These are phyloP conservation scores for Holocentrus rufus DNA, from an alignment of 2,797 vertebrate genomes.

Conservation along the genomic window DNA sequence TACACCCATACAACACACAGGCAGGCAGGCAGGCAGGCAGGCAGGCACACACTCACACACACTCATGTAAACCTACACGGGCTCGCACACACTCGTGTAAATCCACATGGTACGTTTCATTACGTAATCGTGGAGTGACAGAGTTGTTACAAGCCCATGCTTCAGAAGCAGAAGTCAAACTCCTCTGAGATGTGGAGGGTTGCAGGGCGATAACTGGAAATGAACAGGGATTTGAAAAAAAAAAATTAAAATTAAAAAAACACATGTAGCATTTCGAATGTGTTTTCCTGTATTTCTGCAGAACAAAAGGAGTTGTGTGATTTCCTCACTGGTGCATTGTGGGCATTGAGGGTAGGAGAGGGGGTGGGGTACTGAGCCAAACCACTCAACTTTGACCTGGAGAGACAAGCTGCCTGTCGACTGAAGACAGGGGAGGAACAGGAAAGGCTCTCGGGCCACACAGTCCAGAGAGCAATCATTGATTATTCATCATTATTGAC, in stretches of 20 bases:
- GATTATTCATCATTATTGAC: slow-evolving; percentile 63
- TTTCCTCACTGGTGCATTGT: slow-evolving; percentile 75
- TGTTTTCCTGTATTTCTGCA: slow-evolving; percentile 68
- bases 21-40: too few species aligned
- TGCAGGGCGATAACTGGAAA: slow-evolving; percentile 4
- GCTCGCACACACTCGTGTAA: neutral
- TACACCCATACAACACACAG: too few species aligned
- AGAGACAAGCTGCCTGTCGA: slow-evolving; percentile 65
- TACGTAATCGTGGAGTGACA: slow-evolving; percentile 28
- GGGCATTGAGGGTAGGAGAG: slow-evolving; percentile 61
- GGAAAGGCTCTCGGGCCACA: slow-evolving; percentile 58
- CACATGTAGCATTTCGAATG: slow-evolving; percentile 44
- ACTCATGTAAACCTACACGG: neutral
- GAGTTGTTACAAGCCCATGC: neutral
- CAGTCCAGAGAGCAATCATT: slow-evolving; percentile 31
- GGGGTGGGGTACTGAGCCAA: slow-evolving; percentile 63
- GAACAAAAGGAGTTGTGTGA: slow-evolving; percentile 75
- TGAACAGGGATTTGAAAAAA: neutral
- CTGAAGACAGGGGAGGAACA: slow-evolving; percentile 66
- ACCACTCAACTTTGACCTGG: slow-evolving; percentile 81
- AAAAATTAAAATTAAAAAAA: too few species aligned
- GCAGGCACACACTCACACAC: slow-evolving; percentile 2
- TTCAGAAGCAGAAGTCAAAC: neutral
- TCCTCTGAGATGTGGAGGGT: slow-evolving; percentile 6
- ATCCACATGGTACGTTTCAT: slow-evolving; percentile 47